These are phyloP conservation scores for Colossoma macropomum DNA, from an alignment of 2,113 vertebrate species.

Conservation along the genomic window DNA sequence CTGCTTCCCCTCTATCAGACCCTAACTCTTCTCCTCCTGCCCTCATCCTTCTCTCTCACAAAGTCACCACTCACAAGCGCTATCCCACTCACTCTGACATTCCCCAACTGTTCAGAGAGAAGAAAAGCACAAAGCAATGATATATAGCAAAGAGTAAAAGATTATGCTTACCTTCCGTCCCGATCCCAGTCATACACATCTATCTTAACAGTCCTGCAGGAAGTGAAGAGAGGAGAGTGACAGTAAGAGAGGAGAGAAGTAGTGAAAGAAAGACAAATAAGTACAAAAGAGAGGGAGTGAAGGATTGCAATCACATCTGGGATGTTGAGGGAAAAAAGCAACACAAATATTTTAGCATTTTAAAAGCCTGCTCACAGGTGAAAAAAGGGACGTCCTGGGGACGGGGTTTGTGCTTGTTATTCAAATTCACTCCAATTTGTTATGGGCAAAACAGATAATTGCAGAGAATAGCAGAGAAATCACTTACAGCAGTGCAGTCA, in stretches of 20 bases:
- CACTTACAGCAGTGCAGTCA: not conserved
- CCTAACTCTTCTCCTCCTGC: not conserved
- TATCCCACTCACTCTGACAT: not conserved
- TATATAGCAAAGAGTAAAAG: not conserved
- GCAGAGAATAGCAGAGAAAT: slow-evolving; percentile 1
- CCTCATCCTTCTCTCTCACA: not conserved
- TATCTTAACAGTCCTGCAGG: slow-evolving; percentile 82
- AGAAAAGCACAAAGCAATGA: not conserved
- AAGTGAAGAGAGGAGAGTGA: not conserved
- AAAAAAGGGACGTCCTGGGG: not conserved
- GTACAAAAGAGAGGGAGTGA: not conserved
- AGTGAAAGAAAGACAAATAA: not conserved
- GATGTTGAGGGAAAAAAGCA: not conserved
- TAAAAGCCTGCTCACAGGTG: not conserved
- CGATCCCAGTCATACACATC: slow-evolving; percentile 98
- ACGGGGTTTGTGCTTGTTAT: not conserved
- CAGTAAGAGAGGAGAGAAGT: not conserved
- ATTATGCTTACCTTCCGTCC: slow-evolving; percentile 88
- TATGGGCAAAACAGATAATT: slow-evolving; percentile 10
- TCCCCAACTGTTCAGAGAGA: not conserved
- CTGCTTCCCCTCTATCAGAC: not conserved
- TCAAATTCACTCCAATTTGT: not conserved
- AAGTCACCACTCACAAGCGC: slow-evolving; percentile 5
- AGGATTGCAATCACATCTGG: slow-evolving; percentile 4
- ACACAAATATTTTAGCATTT: not conserved